These are phyloP conservation scores for Thysanoteuthis rhombus DNA, from an alignment of 2,888 invertebrate genomes.

Conservation along the genomic window DNA sequence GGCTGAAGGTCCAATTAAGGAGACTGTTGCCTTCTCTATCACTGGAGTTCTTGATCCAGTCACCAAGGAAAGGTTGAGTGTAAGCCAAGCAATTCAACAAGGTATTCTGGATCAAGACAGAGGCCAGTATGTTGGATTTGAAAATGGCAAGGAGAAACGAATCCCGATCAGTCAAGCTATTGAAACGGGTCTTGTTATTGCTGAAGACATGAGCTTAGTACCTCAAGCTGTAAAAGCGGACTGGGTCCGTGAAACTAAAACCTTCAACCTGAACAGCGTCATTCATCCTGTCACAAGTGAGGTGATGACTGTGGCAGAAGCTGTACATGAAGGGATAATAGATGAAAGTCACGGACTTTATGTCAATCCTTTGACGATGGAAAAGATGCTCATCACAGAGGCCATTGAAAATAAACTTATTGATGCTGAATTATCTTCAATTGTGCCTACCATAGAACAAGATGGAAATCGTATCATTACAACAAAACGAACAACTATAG, in stretches of 20 bases:
- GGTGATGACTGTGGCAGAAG: slow-evolving; percentile 86
- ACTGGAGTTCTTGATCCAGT: slow-evolving; percentile 87
- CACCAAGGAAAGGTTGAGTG: slow-evolving; percentile 85
- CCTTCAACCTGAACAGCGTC: slow-evolving; percentile 70
- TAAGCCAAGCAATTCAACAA: slow-evolving; percentile 74
- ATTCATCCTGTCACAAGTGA: slow-evolving; percentile 75
- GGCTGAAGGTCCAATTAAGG: slow-evolving; percentile 63
- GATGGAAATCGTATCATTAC: slow-evolving; percentile 80
- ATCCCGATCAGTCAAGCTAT: slow-evolving; percentile 86
- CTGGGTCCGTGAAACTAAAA: slow-evolving; percentile 72
- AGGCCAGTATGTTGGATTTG: slow-evolving; percentile 71
- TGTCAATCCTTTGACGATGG: slow-evolving; percentile 81
- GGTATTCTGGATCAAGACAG: slow-evolving; percentile 76
- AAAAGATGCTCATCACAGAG: slow-evolving; percentile 82
- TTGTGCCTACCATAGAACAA: slow-evolving; percentile 81
- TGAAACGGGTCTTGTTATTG: slow-evolving; percentile 77
- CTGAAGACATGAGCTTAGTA: slow-evolving; percentile 85
- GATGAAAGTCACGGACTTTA: slow-evolving; percentile 76
- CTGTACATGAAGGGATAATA: slow-evolving; percentile 88
- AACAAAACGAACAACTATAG: slow-evolving; percentile 60
- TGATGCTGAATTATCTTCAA: slow-evolving; percentile 58
- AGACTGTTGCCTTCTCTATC: slow-evolving; percentile 81
- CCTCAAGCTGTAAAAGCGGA: slow-evolving; percentile 87
- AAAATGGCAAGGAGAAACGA: slow-evolving; percentile 74
- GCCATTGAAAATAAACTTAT: slow-evolving; percentile 84